Conservation (phyloP, 1,140 invertebrate genomes). For the Zophobas morio region DNA sequence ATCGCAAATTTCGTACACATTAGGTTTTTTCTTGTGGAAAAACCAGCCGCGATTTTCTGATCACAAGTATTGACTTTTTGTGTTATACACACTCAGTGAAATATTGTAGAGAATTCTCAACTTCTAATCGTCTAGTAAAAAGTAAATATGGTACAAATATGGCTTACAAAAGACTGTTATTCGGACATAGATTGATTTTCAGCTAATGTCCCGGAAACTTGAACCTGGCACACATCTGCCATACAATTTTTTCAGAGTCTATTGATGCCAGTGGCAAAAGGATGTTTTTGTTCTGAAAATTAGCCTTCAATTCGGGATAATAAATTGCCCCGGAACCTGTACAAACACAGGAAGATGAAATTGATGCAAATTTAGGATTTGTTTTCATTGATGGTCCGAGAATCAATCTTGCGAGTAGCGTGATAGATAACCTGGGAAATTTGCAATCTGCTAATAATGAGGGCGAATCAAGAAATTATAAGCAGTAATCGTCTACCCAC, state of each 20-base stretch:
- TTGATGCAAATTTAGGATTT: conserved; percentile 1
- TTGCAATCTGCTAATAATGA: not conserved
- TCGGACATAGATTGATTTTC: too few species aligned
- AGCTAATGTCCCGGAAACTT: too few species aligned
- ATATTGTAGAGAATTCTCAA: not conserved
- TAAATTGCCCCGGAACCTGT: not conserved
- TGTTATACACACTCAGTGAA: not conserved
- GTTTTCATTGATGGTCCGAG: not conserved
- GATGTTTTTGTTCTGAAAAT: not conserved
- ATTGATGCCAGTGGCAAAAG: too few species aligned
- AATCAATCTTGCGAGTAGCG: not conserved
- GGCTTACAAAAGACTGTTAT: too few species aligned
- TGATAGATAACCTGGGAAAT: conserved; percentile 12
- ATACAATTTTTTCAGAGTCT: too few species aligned
- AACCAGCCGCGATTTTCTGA: not conserved
- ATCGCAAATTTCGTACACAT: too few species aligned
- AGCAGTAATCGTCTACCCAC: not conserved
- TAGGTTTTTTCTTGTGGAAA: too few species aligned
- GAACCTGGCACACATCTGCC: too few species aligned
- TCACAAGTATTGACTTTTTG: not conserved
- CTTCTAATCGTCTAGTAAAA: too few species aligned
- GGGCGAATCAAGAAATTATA: conserved; percentile 10
- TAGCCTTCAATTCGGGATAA: not conserved
- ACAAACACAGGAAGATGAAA: not conserved
- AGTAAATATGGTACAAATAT: too few species aligned